Percentiles rank a stretch among this genome's conserved stretches.
These are phyloP conservation scores for Mobula birostris DNA, from an alignment of 2,113 vertebrate genomes.

Conservation along the genomic window DNA sequence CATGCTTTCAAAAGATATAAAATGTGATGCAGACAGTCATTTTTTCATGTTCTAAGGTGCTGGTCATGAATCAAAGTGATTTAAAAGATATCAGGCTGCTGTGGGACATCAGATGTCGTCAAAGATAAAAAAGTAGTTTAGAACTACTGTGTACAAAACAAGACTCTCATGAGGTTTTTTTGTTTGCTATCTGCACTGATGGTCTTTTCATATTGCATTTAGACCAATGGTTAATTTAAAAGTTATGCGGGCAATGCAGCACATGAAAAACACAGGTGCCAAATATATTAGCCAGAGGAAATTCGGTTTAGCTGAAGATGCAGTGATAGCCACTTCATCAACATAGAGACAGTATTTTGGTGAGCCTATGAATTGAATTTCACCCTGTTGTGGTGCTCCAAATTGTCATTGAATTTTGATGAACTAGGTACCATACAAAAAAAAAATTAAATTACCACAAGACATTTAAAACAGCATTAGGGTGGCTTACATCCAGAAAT, in stretches of 20 bases:
- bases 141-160: conserved; percentile 35
- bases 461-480: too few species aligned
- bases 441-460: too few species aligned
- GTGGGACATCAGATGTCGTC: conserved; percentile 41
- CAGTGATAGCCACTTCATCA: neutral
- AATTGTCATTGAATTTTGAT: too few species aligned
- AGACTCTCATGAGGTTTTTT: neutral
- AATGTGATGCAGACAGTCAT: conserved; percentile 42
- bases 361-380: too few species aligned
- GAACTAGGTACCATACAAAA: too few species aligned
- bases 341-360: neutral
- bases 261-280: neutral
- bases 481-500: too few species aligned
- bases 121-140: conserved; percentile 40
- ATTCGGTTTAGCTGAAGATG: neutral
- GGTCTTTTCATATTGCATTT: neutral
- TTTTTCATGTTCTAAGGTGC: conserved; percentile 43
- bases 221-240: neutral
- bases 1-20: conserved; percentile 39
- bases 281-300: neutral
- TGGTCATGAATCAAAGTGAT: conserved; percentile 42
- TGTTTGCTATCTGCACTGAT: neutral
- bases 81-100: conserved; percentile 47
- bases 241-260: neutral
- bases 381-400: too few species aligned